Percentiles rank a stretch among this genome's conserved stretches.
Evolutionary conservation across 1,140 invertebrate genomes (phyloP).

Genomic region (Colletes latitarsis): DNA sequence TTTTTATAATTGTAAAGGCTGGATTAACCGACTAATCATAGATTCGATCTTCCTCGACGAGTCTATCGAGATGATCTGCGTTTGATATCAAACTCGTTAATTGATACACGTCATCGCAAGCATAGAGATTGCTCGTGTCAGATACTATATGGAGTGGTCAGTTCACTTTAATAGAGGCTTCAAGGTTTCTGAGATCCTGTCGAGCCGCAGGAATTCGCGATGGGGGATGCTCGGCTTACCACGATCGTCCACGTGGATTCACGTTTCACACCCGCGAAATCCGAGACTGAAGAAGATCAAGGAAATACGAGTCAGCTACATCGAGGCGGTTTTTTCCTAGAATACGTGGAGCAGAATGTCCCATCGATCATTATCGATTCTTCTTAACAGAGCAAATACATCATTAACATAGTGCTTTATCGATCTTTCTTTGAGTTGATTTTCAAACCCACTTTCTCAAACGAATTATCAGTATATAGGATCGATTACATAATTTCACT

Average conservation of each 20-base stretch:
- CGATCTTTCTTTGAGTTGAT: too few species aligned
- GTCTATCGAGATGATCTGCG: background rate
- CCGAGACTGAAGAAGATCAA: slow-evolving; percentile 25
- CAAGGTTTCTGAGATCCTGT: slow-evolving; percentile 36
- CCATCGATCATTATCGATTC: slow-evolving; percentile 7
- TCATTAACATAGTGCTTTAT: background rate
- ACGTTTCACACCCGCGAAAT: slow-evolving; percentile 45
- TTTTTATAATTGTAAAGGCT: too few species aligned
- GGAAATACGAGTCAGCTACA: slow-evolving; percentile 10
- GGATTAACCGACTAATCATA: too few species aligned
- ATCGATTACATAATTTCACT: background rate
- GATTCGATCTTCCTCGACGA: too few species aligned
- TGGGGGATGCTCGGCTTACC: slow-evolving; percentile 45
- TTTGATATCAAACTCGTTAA: background rate
- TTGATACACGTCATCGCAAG: background rate
- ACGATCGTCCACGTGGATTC: slow-evolving; percentile 28
- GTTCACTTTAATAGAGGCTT: slow-evolving; percentile 47
- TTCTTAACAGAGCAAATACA: background rate
- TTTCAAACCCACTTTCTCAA: background rate
- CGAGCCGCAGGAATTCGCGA: slow-evolving; percentile 58
- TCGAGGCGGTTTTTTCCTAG: too few species aligned
- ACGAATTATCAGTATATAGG: background rate
- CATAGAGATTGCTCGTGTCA: background rate
- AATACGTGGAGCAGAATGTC: background rate
- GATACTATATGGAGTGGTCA: slow-evolving; percentile 21